Evolutionary conservation across 2,113 vertebrate genomes (phyloP), one percentile per base, ranked within the genome.

Genomic region (Maccullochella peelii): DNA sequence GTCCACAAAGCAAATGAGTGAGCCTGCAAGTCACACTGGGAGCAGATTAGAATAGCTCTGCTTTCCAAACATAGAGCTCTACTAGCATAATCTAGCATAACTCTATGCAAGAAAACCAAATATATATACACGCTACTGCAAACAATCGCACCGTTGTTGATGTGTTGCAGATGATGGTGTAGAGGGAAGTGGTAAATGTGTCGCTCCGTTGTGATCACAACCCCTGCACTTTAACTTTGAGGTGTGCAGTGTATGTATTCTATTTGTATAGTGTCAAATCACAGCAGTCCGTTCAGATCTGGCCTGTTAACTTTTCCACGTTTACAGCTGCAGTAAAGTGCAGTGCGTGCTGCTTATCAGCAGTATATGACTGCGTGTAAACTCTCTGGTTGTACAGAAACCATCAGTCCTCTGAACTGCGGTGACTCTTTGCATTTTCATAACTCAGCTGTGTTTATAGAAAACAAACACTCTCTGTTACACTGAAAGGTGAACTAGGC

Each of bases 321-420:
- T 89, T 88, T 87, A 87, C 27, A 68, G 72, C 84, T 20, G 54
- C 62, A 81, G 27, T 91, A 83, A 91, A 86, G 47, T 6, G 8
- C 8, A 47, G 2, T 27, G 18, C 33, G 42, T 21, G 25, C 9
- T 3, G 20, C 36, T 89, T 89, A 86, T 83, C 86, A 1, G 55
- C 67, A 7, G 33, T 73, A 74, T 49, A 84, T 50, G 77, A 52
- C 67, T 0, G 25, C 11, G 59, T 71, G 62, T 77, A 65, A 86
- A 89, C 74, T 47, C 44, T 20, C 25, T 15, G 40, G 27, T 54
- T 27, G 67, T 8, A 77, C 57, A 59, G 54, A 62, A 82, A 30
- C 33, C 38, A 30, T n/a, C 57, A 4, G 27, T 27, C 49, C 62
- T 75, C 47, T 27, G 30, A 75, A 36, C 52, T 33, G 2, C 0